Conservation (phyloP, 2,888 invertebrate species). For the Charanyca ferruginea region DNA sequence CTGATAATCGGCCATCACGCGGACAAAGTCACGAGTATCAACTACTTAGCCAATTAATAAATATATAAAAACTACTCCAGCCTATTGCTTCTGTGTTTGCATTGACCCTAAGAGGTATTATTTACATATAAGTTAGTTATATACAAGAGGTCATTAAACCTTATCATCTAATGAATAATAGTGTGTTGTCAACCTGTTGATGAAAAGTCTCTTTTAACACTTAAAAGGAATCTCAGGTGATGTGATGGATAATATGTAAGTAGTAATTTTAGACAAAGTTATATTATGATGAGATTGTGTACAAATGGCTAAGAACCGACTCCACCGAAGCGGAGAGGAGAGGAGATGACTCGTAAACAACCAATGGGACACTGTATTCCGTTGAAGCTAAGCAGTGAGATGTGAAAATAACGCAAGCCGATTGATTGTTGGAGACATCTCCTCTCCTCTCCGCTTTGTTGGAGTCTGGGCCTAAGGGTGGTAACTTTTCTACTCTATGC, state of each 20-base stretch:
- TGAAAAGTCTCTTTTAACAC: neutral
- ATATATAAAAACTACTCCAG: neutral
- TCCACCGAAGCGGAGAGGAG: too few relatives aligned
- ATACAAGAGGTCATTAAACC: slow-evolving; percentile 46
- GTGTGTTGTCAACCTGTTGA: slow-evolving; percentile 11
- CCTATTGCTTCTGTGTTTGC: neutral
- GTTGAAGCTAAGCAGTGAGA: too few relatives aligned
- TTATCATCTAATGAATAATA: slow-evolving; percentile 31
- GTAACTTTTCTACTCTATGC: too few relatives aligned
- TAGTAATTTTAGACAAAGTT: neutral
- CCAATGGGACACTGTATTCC: too few relatives aligned
- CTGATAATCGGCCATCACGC: too few relatives aligned
- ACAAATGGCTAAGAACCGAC: neutral
- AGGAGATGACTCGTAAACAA: too few relatives aligned
- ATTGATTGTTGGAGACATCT: too few relatives aligned
- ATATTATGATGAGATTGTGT: neutral
- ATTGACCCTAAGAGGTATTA: slow-evolving; percentile 3
- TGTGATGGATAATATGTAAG: neutral
- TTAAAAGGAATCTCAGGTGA: neutral
- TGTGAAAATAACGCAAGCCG: too few relatives aligned
- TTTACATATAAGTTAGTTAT: slow-evolving; percentile 15
- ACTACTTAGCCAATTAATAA: too few relatives aligned
- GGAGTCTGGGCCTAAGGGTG: too few relatives aligned
- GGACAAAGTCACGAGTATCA: too few relatives aligned
- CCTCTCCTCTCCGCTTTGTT: too few relatives aligned